These are phyloP conservation scores for Cataglyphis hispanica DNA, from an alignment of 1,140 invertebrate species.

Conservation along the genomic window DNA sequence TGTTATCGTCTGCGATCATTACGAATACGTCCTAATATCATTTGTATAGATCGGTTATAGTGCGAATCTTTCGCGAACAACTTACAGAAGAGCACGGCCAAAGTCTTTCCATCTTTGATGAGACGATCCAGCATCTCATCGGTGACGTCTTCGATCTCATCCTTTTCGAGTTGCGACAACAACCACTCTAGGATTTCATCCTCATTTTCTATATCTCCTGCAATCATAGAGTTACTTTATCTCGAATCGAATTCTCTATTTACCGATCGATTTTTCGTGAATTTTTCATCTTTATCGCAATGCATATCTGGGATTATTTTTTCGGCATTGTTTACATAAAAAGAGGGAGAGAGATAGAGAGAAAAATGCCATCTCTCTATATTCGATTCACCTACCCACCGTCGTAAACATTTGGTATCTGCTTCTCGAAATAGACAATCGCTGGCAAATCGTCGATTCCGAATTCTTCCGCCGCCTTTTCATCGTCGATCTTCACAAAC, in stretches of 20 bases:
- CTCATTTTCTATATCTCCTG: slow-evolving; percentile 96
- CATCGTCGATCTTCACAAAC: slow-evolving; percentile 97
- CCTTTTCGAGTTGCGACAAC: slow-evolving; percentile 94
- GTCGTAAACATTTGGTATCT: slow-evolving; percentile 96
- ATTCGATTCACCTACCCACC: slow-evolving; percentile 86
- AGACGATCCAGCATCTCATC: slow-evolving; percentile 97
- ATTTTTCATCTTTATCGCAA: not conserved
- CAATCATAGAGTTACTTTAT: slow-evolving; percentile 64
- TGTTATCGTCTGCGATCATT: slow-evolving; percentile 93
- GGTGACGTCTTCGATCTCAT: slow-evolving; percentile 98
- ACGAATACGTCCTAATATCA: slow-evolving; percentile 26
- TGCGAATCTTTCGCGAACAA: not conserved
- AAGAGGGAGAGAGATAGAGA: too few species aligned
- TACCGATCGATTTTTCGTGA: not conserved
- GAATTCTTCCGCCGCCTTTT: slow-evolving; percentile 93
- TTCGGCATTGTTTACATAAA: not conserved
- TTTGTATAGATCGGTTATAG: slow-evolving; percentile 52
- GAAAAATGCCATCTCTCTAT: not conserved
- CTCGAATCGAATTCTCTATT: not conserved
- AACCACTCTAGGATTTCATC: slow-evolving; percentile 96
- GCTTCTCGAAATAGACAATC: slow-evolving; percentile 97
- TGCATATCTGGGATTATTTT: not conserved
- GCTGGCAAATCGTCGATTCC: slow-evolving; percentile 94
- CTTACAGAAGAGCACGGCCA: slow-evolving; percentile 97
- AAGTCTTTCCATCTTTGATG: slow-evolving; percentile 94